Evolutionary conservation across 2,888 invertebrate species (phyloP), one percentile per base, ranked within the genome.

Genomic region (Galeruca laticollis): DNA sequence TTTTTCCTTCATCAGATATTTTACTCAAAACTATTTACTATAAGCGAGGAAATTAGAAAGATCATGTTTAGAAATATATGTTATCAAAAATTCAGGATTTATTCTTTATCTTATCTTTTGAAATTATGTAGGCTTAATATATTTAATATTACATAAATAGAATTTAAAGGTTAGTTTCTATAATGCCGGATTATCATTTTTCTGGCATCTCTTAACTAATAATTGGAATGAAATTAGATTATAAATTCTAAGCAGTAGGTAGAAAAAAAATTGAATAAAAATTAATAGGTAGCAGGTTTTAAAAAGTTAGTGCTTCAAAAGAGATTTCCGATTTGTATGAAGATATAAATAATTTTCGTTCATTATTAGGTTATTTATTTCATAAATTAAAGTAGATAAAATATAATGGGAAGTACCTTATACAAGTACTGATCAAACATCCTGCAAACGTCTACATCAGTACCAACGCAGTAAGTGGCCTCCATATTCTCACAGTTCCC

Each of bases 401-500:
- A 43, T 47, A 31, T 20, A 47, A n/a, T 6, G 11, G 26, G 2
- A 26, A 37, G 77, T 85, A 90, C 90, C 90, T 90, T 90, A 84
- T 90, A 89, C 77, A 89, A 86, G 84, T 89, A 90, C 86, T 90
- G 90, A 84, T 90, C 90, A 82, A 90, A 90, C 90, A 90, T 90
- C 83, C 89, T 88, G 87, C 88, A 88, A 80, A 89, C 88, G 83
- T 89, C 89, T 82, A 85, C 84, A 84, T 87, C 87, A 82, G 86
- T 87, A 78, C 89, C 88, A 83, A 89, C 88, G 85, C 89, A 88
- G 83, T 90, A 90, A 81, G 89, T 89, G 79, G 89, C 88, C 86
- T 90, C 90, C 89, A 89, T 89, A 85, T 86, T 87, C 84, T 87
- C 87, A 84, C 85, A 85, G 81, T 84, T 84, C 79, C 85, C 85